Percentiles rank a stretch among this genome's conserved stretches.
Conservation (phyloP, 2,888 invertebrate genomes). For the Drosophila testacea region DNA sequence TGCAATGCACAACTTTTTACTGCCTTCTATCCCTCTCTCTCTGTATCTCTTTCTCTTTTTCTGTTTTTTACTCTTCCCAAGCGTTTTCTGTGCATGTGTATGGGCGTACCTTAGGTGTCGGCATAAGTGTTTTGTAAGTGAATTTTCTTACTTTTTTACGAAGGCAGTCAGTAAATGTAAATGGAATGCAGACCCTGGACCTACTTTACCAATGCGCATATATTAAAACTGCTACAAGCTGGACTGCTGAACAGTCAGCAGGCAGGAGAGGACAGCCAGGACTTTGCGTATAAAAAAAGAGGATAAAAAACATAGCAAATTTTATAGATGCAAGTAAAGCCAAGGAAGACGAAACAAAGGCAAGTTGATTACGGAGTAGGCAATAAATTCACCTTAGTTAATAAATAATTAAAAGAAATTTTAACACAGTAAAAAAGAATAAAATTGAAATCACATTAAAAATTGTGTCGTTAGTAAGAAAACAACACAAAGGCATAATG, state of each 20-base stretch:
- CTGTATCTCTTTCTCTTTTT: background rate
- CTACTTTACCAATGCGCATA: slow-evolving; percentile 47
- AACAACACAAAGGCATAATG: background rate
- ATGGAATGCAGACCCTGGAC: slow-evolving; percentile 33
- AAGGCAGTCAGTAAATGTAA: slow-evolving; percentile 9
- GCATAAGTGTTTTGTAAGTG: slow-evolving; percentile 70
- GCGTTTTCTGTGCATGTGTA: background rate
- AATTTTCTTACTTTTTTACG: slow-evolving; percentile 52
- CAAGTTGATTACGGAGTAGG: background rate
- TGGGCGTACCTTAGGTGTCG: slow-evolving; percentile 54
- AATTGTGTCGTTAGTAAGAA: background rate
- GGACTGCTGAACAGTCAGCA: slow-evolving; percentile 19
- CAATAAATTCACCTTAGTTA: slow-evolving; percentile 12
- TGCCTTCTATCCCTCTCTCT: slow-evolving; percentile 13
- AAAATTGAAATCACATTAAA: background rate
- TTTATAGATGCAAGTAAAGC: slow-evolving; percentile 17
- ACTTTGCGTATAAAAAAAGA: slow-evolving; percentile 5
- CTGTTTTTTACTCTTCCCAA: background rate
- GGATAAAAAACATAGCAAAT: background rate
- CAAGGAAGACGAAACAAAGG: background rate
- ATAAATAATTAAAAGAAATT: slow-evolving; percentile 1
- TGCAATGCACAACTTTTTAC: slow-evolving; percentile 70
- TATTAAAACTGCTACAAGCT: slow-evolving; percentile 46
- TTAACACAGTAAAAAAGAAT: background rate
- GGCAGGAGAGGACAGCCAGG: background rate